Evolutionary conservation across 2,888 invertebrate genomes (phyloP).

Genomic region (Drosophila stalkeri): DNA sequence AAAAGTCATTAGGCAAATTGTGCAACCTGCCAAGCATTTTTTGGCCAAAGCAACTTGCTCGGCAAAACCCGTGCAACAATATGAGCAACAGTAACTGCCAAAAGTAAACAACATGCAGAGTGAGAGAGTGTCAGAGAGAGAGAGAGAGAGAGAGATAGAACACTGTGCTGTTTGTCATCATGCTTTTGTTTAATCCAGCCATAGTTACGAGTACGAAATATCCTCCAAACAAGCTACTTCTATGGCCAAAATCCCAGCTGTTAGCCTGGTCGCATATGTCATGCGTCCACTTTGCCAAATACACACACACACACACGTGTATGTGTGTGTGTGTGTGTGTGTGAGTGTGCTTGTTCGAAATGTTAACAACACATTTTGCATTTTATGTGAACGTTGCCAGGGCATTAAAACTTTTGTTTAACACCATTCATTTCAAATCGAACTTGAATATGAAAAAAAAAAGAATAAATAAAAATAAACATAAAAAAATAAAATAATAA

Average conservation of each 20-base stretch:
- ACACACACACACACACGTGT: too few species aligned
- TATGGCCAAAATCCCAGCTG: slow-evolving; percentile 1
- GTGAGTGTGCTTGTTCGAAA: slow-evolving; percentile 11
- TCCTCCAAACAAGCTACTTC: neutral
- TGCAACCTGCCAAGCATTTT: slow-evolving; percentile 23
- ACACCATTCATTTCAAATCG: slow-evolving; percentile 36
- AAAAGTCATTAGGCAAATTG: slow-evolving; percentile 69
- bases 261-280: slow-evolving; percentile 28
- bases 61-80: too few species aligned
- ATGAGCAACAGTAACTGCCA: slow-evolving; percentile 18
- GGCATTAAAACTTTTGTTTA: slow-evolving; percentile 46
- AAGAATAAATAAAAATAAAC: neutral
- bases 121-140: too few species aligned
- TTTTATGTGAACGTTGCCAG: slow-evolving; percentile 28
- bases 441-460: neutral
- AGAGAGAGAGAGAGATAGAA: neutral
- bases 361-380: slow-evolving; percentile 46
- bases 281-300: slow-evolving; percentile 3
- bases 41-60: neutral
- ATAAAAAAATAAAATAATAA: neutral
- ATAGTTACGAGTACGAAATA: slow-evolving; percentile 3
- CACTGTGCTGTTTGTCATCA: slow-evolving; percentile 4
- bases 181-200: slow-evolving; percentile 13
- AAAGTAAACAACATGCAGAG: slow-evolving; percentile 18
- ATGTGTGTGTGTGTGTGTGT: slow-evolving; percentile 6